Base-by-base conservation (phyloP, 1,140 invertebrate species). In the Archivesica marissinica region DNA sequence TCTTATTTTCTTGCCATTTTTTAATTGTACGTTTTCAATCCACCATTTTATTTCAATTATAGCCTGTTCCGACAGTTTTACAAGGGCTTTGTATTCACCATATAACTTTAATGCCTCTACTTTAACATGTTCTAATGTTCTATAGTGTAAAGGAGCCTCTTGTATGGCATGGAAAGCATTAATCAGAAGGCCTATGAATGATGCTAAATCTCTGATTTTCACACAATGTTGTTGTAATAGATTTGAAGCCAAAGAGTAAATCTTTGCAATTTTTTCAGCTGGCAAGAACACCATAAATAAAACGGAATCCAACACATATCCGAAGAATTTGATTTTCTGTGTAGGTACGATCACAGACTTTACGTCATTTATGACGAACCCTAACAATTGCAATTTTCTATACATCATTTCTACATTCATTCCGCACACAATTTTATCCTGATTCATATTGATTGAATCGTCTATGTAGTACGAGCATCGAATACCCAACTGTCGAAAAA, bases 121-220 rank as follows among this genome's bases (percentile, higher is more conserved):
- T 41, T 74, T 50, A 41, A 20, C 41, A 35, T 23, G 30, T 52
- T 50, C 70, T 23, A 74, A 50, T 6, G 13, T 11, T 28, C 70
- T 41, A 50, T 50, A 50, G 52, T 74, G 41, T 28, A 74, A 28
- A 7, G 2, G 68, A 28, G 44, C 72, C 47, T 76, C 72, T 9
- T 54, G 38, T 9, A 76, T 28, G 20, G 72, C 72, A 76, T 54
- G 33, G 39, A 76, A 76, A 30, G 72, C 23, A 54, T 54, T 76
- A 28, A 76, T 76, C n/a, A 76, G 11, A 11, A 54, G 54, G 35
- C 72, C 72, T 54, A 76, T 76, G 54, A 77, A 77, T 11, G 74
- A 77, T 13, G 74, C 74, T 17, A 77, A 38, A 35, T 77, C 50
- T 20, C 39, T 30, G 23, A 77, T 35, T n/a, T 39, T 23, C 3